A percentile compares a stretch with the other conserved stretches of the same genome.
Conservation (phyloP, 2,797 vertebrate species). For the Myotis vivesi region DNA sequence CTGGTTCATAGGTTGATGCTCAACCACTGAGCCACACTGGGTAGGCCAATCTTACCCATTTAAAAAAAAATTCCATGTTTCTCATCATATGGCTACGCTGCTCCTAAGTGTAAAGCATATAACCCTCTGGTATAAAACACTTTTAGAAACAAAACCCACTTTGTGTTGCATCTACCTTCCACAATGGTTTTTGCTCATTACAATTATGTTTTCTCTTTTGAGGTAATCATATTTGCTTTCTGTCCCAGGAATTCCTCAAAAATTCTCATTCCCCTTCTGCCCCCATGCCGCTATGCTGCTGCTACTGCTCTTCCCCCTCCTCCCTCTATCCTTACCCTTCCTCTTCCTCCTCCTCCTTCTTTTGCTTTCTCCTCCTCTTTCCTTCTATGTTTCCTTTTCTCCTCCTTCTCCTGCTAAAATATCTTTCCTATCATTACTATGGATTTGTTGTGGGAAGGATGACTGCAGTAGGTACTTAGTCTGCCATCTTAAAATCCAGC, state of each 20-base stretch:
- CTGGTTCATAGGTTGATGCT: too few relatives aligned
- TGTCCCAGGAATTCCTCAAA: background rate
- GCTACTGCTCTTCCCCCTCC: background rate
- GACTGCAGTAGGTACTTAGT: background rate
- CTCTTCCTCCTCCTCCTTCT: too few relatives aligned
- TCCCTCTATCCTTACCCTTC: too few relatives aligned
- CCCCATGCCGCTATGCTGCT: fast-evolving
- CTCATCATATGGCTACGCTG: background rate
- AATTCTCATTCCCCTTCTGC: background rate
- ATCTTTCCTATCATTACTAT: background rate
- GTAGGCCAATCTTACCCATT: background rate
- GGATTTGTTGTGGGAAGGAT: background rate
- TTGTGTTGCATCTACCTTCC: background rate
- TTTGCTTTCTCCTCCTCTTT: too few relatives aligned
- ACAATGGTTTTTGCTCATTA: background rate
- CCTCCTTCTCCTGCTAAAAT: background rate
- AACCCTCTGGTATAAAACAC: background rate
- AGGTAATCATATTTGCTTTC: background rate
- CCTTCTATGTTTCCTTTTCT: background rate
- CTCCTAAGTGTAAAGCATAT: background rate
- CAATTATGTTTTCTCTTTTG: background rate
- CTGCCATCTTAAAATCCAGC: background rate
- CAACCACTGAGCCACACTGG: too few relatives aligned
- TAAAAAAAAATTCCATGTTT: background rate
- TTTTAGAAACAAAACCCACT: background rate